Evolutionary conservation across 2,888 invertebrate genomes (phyloP).

Genomic region (Nomada ruficornis): DNA sequence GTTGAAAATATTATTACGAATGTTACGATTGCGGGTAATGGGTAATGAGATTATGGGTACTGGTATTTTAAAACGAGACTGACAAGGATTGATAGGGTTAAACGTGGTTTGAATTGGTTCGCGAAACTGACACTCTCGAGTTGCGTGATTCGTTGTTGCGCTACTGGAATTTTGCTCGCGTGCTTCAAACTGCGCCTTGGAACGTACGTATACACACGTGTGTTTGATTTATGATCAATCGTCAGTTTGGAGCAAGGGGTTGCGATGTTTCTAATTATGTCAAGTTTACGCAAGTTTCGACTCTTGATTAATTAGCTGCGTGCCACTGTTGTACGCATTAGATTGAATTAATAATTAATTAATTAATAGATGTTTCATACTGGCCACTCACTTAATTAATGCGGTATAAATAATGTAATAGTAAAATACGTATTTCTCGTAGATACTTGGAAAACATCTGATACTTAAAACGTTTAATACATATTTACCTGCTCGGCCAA

Average conservation of each 20-base stretch:
- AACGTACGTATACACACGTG: slow-evolving; percentile 15
- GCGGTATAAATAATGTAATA: too few relatives aligned
- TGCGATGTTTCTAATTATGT: slow-evolving; percentile 21
- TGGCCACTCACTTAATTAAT: too few relatives aligned
- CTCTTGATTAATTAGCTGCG: background rate
- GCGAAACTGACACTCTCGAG: too few relatives aligned
- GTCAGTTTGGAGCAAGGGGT: background rate
- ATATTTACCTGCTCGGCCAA: too few relatives aligned
- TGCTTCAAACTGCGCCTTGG: background rate
- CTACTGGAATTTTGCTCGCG: slow-evolving; percentile 29
- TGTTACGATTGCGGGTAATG: too few relatives aligned
- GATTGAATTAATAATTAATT: too few relatives aligned
- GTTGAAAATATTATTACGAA: too few relatives aligned
- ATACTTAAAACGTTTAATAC: too few relatives aligned
- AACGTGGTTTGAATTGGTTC: background rate
- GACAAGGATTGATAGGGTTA: background rate
- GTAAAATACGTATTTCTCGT: too few relatives aligned
- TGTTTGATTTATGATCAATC: slow-evolving; percentile 51
- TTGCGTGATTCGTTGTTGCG: slow-evolving; percentile 16
- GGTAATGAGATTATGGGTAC: background rate
- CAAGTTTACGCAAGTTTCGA: slow-evolving; percentile 22
- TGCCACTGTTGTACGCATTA: background rate
- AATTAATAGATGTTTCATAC: too few relatives aligned
- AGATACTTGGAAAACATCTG: too few relatives aligned
- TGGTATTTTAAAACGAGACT: background rate